A percentile compares a stretch with the other conserved stretches of the same genome.
These are phyloP conservation scores for Colostygia pectinataria DNA, from an alignment of 2,888 invertebrate species.

Conservation along the genomic window DNA sequence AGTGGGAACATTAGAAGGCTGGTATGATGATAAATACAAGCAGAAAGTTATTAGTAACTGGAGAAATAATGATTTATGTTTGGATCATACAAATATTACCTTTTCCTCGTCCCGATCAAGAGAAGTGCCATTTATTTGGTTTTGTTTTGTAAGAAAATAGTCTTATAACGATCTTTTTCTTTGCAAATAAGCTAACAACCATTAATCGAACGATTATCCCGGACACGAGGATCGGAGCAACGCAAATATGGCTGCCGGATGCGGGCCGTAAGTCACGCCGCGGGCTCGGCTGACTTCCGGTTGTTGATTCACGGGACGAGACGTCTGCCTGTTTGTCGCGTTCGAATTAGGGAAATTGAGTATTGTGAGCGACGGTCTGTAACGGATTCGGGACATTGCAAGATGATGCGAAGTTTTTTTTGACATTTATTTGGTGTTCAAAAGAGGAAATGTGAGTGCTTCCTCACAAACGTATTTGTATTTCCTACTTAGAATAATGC, in stretches of 20 bases:
- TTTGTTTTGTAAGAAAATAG: too few relatives aligned
- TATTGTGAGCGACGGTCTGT: slow-evolving; percentile 22
- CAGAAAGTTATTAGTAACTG: too few relatives aligned
- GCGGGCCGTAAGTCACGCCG: slow-evolving; percentile 78
- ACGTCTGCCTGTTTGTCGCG: slow-evolving; percentile 39
- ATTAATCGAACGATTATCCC: slow-evolving; percentile 52
- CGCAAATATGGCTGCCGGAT: slow-evolving; percentile 77
- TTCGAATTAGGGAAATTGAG: slow-evolving; percentile 30
- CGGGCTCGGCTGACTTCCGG: slow-evolving; percentile 66
- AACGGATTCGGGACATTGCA: slow-evolving; percentile 6
- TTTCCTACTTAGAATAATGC: too few relatives aligned
- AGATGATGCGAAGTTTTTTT: neutral
- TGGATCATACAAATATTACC: too few relatives aligned
- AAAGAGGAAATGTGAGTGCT: too few relatives aligned
- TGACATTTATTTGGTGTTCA: neutral
- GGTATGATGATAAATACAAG: too few relatives aligned
- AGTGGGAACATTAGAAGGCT: too few relatives aligned
- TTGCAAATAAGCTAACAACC: slow-evolving; percentile 25
- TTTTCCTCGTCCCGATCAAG: too few relatives aligned
- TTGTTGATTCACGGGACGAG: slow-evolving; percentile 40
- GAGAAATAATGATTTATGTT: too few relatives aligned
- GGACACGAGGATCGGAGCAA: slow-evolving; percentile 65
- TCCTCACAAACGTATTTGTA: too few relatives aligned
- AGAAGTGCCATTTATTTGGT: too few relatives aligned
- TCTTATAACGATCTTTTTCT: neutral